phyloP scores from a whole-genome alignment of 2,797 vertebrate genomes.

The Anableps anableps region DNA sequence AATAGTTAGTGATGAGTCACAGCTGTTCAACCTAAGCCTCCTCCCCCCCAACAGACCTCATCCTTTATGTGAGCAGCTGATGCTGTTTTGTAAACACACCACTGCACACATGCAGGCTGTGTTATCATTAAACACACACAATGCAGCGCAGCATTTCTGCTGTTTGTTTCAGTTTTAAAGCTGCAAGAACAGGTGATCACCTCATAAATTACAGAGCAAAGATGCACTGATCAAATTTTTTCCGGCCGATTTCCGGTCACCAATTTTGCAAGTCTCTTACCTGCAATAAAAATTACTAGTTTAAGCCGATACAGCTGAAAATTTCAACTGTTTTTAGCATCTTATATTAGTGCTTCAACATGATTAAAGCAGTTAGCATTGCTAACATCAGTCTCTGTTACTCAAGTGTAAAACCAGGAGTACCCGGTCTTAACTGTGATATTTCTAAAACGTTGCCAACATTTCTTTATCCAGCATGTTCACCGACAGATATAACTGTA shows the following conservation, averaged over 20 bases:
- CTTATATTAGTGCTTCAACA: too few species aligned
- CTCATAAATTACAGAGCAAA: neutral
- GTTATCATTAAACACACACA: neutral
- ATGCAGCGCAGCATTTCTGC: slow-evolving; percentile 22
- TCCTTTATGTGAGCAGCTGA: slow-evolving; percentile 44
- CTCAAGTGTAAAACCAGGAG: neutral
- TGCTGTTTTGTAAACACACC: slow-evolving; percentile 22
- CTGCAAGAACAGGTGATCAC: neutral
- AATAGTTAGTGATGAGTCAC: slow-evolving; percentile 50
- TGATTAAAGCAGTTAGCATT: neutral
- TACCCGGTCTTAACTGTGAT: neutral
- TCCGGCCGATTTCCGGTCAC: neutral
- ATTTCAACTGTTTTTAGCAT: neutral
- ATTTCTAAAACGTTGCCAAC: neutral
- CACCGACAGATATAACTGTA: too few species aligned
- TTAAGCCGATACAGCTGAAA: neutral
- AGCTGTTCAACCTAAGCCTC: slow-evolving; percentile 12
- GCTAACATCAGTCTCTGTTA: neutral
- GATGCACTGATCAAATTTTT: neutral
- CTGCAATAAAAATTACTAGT: neutral
- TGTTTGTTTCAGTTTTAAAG: slow-evolving; percentile 9
- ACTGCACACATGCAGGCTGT: neutral
- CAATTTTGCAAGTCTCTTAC: neutral
- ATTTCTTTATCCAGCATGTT: neutral
- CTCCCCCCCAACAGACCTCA: neutral